Evolutionary conservation across 2,113 vertebrate species (phyloP), one percentile per base, ranked within the genome.

Genomic region (Tamias sibiricus): DNA sequence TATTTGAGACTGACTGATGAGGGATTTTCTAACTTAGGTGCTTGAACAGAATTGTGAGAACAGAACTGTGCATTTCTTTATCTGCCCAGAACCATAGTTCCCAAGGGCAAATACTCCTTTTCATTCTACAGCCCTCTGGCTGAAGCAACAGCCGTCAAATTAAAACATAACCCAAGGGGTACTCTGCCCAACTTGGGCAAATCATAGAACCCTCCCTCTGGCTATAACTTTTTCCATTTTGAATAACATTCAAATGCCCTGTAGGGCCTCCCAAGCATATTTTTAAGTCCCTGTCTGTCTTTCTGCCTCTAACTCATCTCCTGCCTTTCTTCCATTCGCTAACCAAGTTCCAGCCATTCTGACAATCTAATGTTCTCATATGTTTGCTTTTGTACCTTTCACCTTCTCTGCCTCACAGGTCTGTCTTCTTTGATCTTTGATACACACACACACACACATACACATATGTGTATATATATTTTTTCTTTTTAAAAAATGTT

Each of bases 91-190:
- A 96, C 83, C 83, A 72, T 1, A 16, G 86, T 40, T 95, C 64
- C 96, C 88, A 42, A 0, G 14, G 77, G 96, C 47, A 96, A 92
- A 49, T n/a, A 49, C 13, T 32, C 75, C 9, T 89, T 79, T 68
- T 92, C 17, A 59, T 80, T 79, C 62, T 57, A 6, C 16, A 95
- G 66, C 90, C 95, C 81, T 88, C 74, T 94, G 95, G 93, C 95
- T 90, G n/a, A 24, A 76, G 69, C 44, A 93, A 81, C 37, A 93
- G 66, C 86, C 94, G 79, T 80, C 95, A 97, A 97, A 97, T 98
- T 97, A 97, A 97, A 97, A 97, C 47, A 90, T 95, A 95, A 97
- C 96, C 93, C 96, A 97, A 94, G 96, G 91, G 91, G 83, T 28
- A 81, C 72, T 81, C 37, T 12, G 32, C 24, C 71, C 76, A 95